Base-by-base conservation (phyloP, 1,140 invertebrate species). In the Brachionus asplanchnoidis region DNA sequence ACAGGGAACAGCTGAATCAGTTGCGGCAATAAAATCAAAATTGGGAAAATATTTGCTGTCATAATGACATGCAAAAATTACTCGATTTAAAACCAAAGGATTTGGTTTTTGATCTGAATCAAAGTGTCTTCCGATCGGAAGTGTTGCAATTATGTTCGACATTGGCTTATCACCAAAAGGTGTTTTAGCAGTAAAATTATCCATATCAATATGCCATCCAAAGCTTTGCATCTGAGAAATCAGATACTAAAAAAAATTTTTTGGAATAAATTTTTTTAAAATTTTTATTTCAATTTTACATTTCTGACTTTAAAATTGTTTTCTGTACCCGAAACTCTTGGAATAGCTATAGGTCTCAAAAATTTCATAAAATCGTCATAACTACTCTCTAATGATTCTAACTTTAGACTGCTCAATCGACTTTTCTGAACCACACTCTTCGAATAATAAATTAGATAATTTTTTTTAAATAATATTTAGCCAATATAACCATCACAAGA, bases 1-100 rank as follows among this genome's bases (percentile, higher is more conserved):
- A 90, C 97, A 99, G 0, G 97, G 97, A 8, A 99, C 96, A 5
- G 97, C 98, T 20, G 96, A 98, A 88, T 99, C 98, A 1, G 93
- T 97, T 1, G 97, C 97, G 87, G 94, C 96, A 84, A 97, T 89
- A 91, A 99, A 98, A 9, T 92, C 90, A 85, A 87, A 86, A 85
- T 93, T 91, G 85, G 91, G 90, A 78, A 93, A 93, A 87, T 94
- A 94, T 89, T 98, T 97, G 12, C 95, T 97, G 88, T 99, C 97
- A 89, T 96, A 98, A 90, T 99, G 97, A 87, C 96, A 98, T 3
- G 96, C 95, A 1, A 99, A 53, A 2, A 84, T 40, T 11, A 84
- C 14, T 44, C 84, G 42, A 56, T 68, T 68, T 50, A 32, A 17
- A 44, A 36, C 5, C 46, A 17, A 9, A 17, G 36, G 17, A 26